Evolutionary conservation across 2,113 vertebrate genomes (phyloP), one percentile per base, ranked within the genome.

Genomic region (Falco punctatus): DNA sequence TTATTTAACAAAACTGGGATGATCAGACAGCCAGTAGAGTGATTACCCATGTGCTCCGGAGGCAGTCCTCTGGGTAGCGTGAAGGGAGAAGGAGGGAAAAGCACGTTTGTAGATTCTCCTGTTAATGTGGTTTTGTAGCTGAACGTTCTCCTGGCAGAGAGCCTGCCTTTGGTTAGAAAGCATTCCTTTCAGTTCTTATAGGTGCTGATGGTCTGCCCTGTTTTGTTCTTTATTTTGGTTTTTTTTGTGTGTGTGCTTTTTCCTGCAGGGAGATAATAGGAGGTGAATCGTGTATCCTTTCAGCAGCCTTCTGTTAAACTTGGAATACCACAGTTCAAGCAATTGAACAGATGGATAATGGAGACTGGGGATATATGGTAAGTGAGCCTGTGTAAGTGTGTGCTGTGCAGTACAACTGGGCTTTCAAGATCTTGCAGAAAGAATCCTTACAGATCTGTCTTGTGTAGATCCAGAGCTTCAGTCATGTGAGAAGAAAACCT

Each of bases 351-450:
- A 99, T 99, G 99, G 99, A 99, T 99, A 99, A 99, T 99, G 99
- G 99, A 98, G 99, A 99, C 98, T 99, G 99, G 99, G 99, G 98
- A 97, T 99, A 99, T 99, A 99, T 98, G 99, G 99, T 99, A 98
- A 98, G 99, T 98, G 58, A 65, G 88, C 52, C 59, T 24, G 16
- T 21, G n/a, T 38, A 23, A 55, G 74, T 38, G 57, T 67, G 52
- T 0, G 5, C 48, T 62, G 26, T 35, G 71, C 1, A 5, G 20
- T 52, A 28, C 78, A 62, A 1, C 66, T 64, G 73, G 70, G 70
- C 62, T 88, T 54, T 86, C 6, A 9, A 28, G 71, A 30, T 35
- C 52, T 24, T 58, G 78, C 11, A 30, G 62, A 42, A 46, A 73
- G 66, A 91, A 48, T 64, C 58, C 44, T 91, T 81, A 38, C 71